Conservation (phyloP, 2,797 vertebrate species). For the Aeoliscus strigatus region DNA sequence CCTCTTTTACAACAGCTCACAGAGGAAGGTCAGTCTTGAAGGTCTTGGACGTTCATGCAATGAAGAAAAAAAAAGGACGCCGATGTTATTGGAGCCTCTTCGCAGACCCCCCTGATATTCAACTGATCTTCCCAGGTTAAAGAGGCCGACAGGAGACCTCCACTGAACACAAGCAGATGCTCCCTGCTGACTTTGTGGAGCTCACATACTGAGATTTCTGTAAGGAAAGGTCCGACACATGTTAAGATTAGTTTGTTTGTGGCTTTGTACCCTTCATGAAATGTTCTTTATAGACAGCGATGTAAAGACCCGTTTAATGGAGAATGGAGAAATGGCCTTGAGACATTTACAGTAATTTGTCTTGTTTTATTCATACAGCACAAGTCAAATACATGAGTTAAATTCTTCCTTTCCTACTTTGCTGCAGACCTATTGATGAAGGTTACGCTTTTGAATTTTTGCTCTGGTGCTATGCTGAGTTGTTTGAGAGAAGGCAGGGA, state of each 20-base stretch:
- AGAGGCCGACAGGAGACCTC: slow-evolving; percentile 9
- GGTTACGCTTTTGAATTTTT: slow-evolving; percentile 50
- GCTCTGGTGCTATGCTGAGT: slow-evolving; percentile 26
- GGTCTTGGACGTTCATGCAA: too few relatives aligned
- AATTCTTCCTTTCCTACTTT: slow-evolving; percentile 37
- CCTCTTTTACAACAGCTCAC: too few relatives aligned
- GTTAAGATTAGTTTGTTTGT: not conserved
- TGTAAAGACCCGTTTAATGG: too few relatives aligned
- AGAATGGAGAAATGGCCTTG: slow-evolving; percentile 51
- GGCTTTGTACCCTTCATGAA: not conserved
- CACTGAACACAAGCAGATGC: not conserved
- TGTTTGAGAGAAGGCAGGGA: slow-evolving; percentile 36
- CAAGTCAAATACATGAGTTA: slow-evolving; percentile 35
- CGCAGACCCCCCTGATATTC: not conserved
- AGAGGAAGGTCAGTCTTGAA: too few relatives aligned
- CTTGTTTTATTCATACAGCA: slow-evolving; percentile 30
- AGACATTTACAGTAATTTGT: slow-evolving; percentile 28
- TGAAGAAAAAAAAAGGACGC: too few relatives aligned
- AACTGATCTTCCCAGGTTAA: too few relatives aligned
- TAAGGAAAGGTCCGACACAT: not conserved
- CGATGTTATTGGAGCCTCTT: too few relatives aligned
- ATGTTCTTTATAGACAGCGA: too few relatives aligned
- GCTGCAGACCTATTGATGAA: slow-evolving; percentile 24
- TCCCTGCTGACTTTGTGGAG: not conserved
- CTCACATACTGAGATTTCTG: not conserved